Base-by-base conservation (phyloP, 2,113 vertebrate genomes). In the Rutilus rutilus region DNA sequence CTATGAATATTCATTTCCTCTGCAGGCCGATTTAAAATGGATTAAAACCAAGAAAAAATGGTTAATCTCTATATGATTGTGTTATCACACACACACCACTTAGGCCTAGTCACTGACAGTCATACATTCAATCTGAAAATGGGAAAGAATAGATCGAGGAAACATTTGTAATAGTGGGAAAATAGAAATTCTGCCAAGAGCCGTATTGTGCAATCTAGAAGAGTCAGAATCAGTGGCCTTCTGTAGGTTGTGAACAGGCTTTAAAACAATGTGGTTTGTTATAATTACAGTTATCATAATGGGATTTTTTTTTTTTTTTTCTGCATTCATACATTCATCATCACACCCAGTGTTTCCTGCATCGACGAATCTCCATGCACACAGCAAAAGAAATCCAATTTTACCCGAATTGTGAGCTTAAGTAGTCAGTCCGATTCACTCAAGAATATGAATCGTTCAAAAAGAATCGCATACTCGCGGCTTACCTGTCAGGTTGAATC, bases 171-270 rank as follows among this genome's bases (percentile, higher is more conserved):
- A 93, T 87, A 91, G 92, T 91, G 52, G 65, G 78, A 86, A 57
- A 93, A 91, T 90, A 91, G 1, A 88, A 89, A 89, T 7, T 62
- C 88, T 91, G 92, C 92, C 93, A 93, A 90, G 86, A 64, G 87
- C 87, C 93, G 91, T 91, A 92, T 91, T 90, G 90, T 90, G 90
- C 91, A 92, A 93, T 93, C 90, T 92, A 89, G 91, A 87, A 91
- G 90, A 91, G 90, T 90, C 89, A 81, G 82, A 74, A 54, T 36
- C 76, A 88, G 81, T 62, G 75, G 50, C n/a, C 76, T 80, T 64
- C 12, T 80, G 79, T 86, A 76, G 73, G 50, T 27, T 54, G 23
- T 78, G 67, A 83, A 42, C 54, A 36, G 36, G 47, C 9, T 83
- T 75, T 84, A 76, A 86, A 86, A 84, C 81, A 88, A 65, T 84